phyloP scores from a whole-genome alignment of 2,113 vertebrate genomes.

The Morone saxatilis region DNA sequence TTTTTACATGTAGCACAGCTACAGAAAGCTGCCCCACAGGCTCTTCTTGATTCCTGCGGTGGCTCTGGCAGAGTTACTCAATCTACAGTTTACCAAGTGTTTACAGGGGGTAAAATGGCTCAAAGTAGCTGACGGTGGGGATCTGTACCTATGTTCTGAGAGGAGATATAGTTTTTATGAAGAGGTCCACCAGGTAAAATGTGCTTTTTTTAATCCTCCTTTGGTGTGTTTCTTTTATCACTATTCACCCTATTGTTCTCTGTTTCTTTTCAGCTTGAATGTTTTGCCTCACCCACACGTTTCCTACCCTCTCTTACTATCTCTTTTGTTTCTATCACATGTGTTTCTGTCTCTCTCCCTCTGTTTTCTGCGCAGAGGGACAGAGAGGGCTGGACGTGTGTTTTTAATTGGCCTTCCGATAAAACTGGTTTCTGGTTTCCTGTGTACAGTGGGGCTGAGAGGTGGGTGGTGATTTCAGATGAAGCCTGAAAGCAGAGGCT shows the following conservation, averaged over 20 bases:
- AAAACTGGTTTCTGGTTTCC: slow-evolving; percentile 58
- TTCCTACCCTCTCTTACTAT: slow-evolving; percentile 6
- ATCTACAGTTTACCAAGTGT: neutral
- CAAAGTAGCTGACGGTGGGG: slow-evolving; percentile 17
- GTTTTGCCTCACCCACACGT: slow-evolving; percentile 56
- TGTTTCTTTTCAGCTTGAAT: slow-evolving; percentile 18
- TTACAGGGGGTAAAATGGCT: slow-evolving; percentile 17
- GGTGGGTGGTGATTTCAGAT: slow-evolving; percentile 49
- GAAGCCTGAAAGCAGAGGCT: slow-evolving; percentile 44
- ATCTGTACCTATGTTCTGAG: slow-evolving; percentile 1
- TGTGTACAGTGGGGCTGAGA: slow-evolving; percentile 32
- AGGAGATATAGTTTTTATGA: neutral
- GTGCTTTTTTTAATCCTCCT: neutral
- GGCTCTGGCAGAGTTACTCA: slow-evolving; percentile 8
- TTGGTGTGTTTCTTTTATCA: slow-evolving; percentile 3
- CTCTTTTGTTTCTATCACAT: slow-evolving; percentile 39
- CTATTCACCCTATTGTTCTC: neutral
- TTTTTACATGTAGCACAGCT: neutral
- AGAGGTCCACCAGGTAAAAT: slow-evolving; percentile 55
- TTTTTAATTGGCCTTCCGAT: slow-evolving; percentile 54
- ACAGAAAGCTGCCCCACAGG: slow-evolving; percentile 65
- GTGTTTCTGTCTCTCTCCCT: slow-evolving; percentile 26
- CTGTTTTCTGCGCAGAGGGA: slow-evolving; percentile 28
- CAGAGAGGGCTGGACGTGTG: slow-evolving; percentile 42
- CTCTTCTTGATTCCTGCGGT: slow-evolving; percentile 68